phyloP scores from a whole-genome alignment of 2,113 vertebrate species.

The Spea bombifrons region DNA sequence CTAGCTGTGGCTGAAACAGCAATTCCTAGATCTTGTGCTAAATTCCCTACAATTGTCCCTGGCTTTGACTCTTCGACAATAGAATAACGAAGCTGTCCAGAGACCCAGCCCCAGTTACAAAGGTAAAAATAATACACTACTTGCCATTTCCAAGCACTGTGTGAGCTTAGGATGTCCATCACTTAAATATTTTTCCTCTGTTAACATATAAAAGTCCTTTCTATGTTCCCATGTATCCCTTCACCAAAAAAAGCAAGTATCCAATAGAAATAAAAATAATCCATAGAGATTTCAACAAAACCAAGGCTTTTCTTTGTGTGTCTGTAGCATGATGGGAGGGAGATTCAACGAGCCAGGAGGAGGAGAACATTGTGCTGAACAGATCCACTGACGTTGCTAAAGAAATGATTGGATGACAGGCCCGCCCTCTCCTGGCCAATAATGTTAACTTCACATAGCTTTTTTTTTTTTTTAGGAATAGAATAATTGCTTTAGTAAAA shows the following conservation, averaged over 20 bases:
- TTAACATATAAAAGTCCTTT: background rate
- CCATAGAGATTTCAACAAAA: background rate
- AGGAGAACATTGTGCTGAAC: background rate
- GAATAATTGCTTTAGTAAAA: background rate
- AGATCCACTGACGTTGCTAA: background rate
- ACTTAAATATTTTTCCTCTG: slow-evolving; percentile 52
- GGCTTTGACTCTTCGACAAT: slow-evolving; percentile 67
- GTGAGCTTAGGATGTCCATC: slow-evolving; percentile 63
- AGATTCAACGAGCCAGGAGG: slow-evolving; percentile 53
- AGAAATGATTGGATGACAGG: slow-evolving; percentile 5
- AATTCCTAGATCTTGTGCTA: slow-evolving; percentile 76
- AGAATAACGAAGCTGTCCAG: slow-evolving; percentile 66
- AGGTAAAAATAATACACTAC: slow-evolving; percentile 71
- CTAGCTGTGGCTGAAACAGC: slow-evolving; percentile 65
- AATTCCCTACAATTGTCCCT: slow-evolving; percentile 75
- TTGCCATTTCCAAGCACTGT: slow-evolving; percentile 64
- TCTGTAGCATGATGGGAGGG: slow-evolving; percentile 52
- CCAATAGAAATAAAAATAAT: background rate
- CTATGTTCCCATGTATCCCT: background rate
- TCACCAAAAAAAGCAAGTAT: background rate
- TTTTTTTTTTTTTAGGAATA: background rate
- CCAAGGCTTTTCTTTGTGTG: slow-evolving; percentile 20
- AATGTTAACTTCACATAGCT: slow-evolving; percentile 6
- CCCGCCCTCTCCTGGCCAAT: slow-evolving; percentile 54
- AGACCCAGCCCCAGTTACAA: slow-evolving; percentile 71